These are phyloP conservation scores for Irena cyanogastra DNA, from an alignment of 2,113 vertebrate species.

Conservation along the genomic window DNA sequence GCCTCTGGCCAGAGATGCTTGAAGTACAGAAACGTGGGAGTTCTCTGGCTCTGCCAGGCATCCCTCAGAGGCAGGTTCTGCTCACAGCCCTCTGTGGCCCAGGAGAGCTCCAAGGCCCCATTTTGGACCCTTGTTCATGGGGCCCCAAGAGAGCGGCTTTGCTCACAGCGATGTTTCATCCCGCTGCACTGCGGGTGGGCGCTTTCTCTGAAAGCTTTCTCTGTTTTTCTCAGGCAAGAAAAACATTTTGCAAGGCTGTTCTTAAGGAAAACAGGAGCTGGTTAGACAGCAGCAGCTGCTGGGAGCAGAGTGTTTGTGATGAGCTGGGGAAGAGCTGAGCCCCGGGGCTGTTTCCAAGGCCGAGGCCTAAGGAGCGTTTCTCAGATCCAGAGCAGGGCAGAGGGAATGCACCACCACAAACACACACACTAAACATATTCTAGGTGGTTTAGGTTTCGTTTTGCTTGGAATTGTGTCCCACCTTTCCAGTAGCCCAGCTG, in stretches of 20 bases:
- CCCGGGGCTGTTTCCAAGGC: neutral
- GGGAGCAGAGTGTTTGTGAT: neutral
- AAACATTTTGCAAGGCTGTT: too few species aligned
- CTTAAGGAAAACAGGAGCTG: neutral
- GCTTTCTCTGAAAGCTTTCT: neutral
- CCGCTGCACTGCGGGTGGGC: neutral
- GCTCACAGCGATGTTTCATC: too few species aligned
- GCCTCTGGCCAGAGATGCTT: too few species aligned
- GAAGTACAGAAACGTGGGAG: neutral
- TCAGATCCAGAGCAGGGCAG: neutral
- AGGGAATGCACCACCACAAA: neutral
- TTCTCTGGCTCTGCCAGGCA: neutral
- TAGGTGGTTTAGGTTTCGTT: neutral
- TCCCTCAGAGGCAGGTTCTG: neutral
- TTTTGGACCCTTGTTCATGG: neutral
- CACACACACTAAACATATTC: neutral
- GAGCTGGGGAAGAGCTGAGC: neutral
- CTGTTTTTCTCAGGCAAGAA: neutral
- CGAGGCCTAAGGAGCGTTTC: neutral
- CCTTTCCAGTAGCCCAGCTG: neutral
- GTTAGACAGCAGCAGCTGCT: neutral
- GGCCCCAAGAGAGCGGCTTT: too few species aligned
- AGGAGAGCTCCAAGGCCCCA: neutral
- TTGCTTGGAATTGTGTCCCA: neutral
- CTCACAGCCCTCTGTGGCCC: neutral